Percentiles rank a stretch among this genome's conserved stretches.
phyloP scores from a whole-genome alignment of 2,113 vertebrate species.

The Athene noctua region DNA sequence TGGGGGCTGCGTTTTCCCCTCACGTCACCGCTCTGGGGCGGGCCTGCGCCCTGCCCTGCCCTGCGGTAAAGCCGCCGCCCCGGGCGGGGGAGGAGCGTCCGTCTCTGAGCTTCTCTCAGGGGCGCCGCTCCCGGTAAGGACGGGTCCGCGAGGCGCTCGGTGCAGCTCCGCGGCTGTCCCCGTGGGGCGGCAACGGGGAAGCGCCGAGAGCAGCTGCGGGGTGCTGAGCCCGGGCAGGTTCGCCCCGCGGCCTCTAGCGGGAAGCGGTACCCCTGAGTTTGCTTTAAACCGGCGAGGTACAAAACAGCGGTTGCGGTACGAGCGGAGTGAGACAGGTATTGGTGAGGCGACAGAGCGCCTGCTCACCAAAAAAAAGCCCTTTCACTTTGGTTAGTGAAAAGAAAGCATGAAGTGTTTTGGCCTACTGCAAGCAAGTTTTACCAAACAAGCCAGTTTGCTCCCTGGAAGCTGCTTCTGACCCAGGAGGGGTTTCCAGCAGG shows the following conservation, averaged over 20 bases:
- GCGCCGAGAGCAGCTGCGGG: neutral
- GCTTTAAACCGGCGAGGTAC: accelerated
- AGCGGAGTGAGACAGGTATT: accelerated
- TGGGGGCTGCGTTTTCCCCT: accelerated
- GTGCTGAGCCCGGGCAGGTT: neutral
- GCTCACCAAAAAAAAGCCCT: accelerated
- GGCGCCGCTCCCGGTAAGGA: too few relatives aligned
- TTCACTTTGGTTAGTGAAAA: accelerated
- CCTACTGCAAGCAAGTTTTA: accelerated
- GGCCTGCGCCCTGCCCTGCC: neutral
- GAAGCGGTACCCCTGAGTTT: neutral
- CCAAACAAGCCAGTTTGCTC: accelerated
- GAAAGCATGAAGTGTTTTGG: accelerated
- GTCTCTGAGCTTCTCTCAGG: neutral
- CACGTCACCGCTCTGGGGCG: accelerated
- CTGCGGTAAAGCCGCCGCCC: neutral
- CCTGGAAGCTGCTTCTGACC: neutral
- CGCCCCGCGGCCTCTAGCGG: neutral
- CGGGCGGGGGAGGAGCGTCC: too few relatives aligned
- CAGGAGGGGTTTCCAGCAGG: neutral
- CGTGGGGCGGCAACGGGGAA: accelerated
- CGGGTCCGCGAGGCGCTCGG: too few relatives aligned
- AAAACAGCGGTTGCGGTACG: accelerated
- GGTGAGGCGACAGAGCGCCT: neutral
- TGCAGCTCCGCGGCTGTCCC: neutral